A percentile compares a stretch with the other conserved stretches of the same genome.
Conservation (phyloP, 2,797 vertebrate species). For the Neosalanx taihuensis region DNA sequence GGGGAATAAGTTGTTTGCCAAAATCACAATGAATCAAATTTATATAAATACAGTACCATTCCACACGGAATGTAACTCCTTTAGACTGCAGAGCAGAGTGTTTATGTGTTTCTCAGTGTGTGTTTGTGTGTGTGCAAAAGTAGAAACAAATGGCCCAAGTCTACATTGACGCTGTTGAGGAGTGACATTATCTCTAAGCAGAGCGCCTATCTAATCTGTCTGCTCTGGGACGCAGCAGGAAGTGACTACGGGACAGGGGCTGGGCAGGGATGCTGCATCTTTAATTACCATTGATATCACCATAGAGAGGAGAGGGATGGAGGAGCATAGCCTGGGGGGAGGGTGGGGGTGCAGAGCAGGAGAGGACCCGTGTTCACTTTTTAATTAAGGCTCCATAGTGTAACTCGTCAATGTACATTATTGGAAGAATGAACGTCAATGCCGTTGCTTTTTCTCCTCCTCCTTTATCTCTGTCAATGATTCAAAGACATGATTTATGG, state of each 20-base stretch:
- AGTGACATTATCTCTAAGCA: conserved; percentile 72
- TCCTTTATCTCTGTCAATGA: conserved; percentile 99
- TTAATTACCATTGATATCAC: conserved; percentile 82
- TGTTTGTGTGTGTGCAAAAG: conserved; percentile 51
- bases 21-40: neutral
- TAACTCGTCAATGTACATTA: conserved; percentile 99
- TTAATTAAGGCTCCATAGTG: conserved; percentile 99
- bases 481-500: conserved; percentile 99
- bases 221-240: conserved; percentile 67
- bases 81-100: conserved; percentile 12
- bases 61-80: conserved; percentile 4
- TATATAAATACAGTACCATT: neutral
- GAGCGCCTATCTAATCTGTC: conserved; percentile 76
- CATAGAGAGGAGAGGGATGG: conserved; percentile 49
- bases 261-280: conserved; percentile 65
- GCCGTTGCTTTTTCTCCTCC: conserved; percentile 95
- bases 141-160: conserved; percentile 63
- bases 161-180: conserved; percentile 62
- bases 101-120: conserved; percentile 22
- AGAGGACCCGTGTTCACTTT: conserved; percentile 80
- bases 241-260: conserved; percentile 64
- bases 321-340: neutral
- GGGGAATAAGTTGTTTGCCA: neutral
- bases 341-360: conserved; percentile 47
- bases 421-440: conserved; percentile 99